Conservation (phyloP, 2,797 vertebrate genomes). For the Coranthus polyacanthus region DNA sequence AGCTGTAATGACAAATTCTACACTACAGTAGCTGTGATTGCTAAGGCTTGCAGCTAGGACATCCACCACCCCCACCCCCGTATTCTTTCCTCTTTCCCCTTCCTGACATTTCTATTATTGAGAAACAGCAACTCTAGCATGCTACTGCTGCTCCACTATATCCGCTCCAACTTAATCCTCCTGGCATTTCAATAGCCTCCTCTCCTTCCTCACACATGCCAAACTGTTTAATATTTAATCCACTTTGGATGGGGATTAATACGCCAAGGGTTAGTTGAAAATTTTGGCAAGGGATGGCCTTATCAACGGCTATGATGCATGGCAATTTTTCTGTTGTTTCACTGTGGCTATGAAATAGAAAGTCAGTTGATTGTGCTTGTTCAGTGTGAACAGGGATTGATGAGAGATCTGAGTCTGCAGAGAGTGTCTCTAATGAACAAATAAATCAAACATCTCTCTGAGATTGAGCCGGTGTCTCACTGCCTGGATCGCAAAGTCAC, state of each 20-base stretch:
- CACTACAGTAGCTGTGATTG: conserved; percentile 64
- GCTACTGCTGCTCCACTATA: conserved; percentile 62
- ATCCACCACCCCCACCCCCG: conserved; percentile 27
- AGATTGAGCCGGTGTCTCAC: conserved; percentile 59
- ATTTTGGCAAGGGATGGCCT: conserved; percentile 62
- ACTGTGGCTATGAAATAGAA: conserved; percentile 51
- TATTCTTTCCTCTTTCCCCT: conserved; percentile 49
- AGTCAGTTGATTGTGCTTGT: conserved; percentile 67
- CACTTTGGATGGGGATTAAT: conserved; percentile 75
- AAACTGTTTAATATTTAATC: conserved; percentile 80
- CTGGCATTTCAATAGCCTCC: conserved; percentile 76
- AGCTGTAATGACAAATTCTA: conserved; percentile 65
- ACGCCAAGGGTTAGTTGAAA: conserved; percentile 59
- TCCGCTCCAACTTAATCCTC: conserved; percentile 81
- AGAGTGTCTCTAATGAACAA: conserved; percentile 80
- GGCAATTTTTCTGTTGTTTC: conserved; percentile 59
- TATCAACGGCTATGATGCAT: conserved; percentile 65
- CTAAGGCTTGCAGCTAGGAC: conserved; percentile 59
- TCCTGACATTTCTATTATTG: conserved; percentile 83
- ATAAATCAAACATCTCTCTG: conserved; percentile 78
- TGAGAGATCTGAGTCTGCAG: conserved; percentile 69
- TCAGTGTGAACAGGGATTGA: conserved; percentile 75
- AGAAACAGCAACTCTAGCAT: conserved; percentile 74
- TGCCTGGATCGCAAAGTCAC: conserved; percentile 62
- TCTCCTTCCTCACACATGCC: conserved; percentile 62